These are phyloP conservation scores for Cephus nigrinus DNA, from an alignment of 2,888 invertebrate species.

Conservation along the genomic window DNA sequence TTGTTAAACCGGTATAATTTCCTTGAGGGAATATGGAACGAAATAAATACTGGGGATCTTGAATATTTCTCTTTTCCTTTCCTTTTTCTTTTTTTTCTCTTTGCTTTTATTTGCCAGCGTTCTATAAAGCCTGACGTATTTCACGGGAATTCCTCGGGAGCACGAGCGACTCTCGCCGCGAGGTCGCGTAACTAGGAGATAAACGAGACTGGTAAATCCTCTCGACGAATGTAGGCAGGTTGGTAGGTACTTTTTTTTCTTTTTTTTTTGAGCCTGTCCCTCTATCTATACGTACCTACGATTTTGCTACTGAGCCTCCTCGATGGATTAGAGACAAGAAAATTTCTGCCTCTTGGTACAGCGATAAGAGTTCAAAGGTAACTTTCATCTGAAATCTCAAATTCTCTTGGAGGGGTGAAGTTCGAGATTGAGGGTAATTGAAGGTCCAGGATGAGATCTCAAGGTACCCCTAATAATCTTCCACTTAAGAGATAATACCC, in stretches of 20 bases:
- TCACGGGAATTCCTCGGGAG: background rate
- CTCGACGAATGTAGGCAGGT: background rate
- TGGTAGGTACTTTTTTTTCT: background rate
- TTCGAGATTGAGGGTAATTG: background rate
- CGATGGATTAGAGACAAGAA: background rate
- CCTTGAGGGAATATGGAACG: background rate
- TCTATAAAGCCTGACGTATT: background rate
- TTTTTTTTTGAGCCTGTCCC: background rate
- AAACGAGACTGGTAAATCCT: background rate
- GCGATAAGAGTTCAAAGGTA: background rate
- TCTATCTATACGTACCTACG: background rate
- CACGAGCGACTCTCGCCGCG: background rate
- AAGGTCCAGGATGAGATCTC: background rate
- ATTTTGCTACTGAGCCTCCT: background rate
- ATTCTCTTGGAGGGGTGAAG: background rate
- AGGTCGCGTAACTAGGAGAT: background rate
- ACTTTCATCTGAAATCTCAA: background rate
- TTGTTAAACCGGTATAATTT: background rate
- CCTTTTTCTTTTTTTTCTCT: background rate
- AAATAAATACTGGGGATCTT: background rate
- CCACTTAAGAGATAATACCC: slow-evolving; percentile 3
- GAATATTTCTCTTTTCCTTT: background rate
- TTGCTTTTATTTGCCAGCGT: background rate
- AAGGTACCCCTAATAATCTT: background rate
- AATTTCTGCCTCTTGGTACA: background rate